Conservation (phyloP, 2,888 invertebrate genomes). For the Nemotelus pantherinus region DNA sequence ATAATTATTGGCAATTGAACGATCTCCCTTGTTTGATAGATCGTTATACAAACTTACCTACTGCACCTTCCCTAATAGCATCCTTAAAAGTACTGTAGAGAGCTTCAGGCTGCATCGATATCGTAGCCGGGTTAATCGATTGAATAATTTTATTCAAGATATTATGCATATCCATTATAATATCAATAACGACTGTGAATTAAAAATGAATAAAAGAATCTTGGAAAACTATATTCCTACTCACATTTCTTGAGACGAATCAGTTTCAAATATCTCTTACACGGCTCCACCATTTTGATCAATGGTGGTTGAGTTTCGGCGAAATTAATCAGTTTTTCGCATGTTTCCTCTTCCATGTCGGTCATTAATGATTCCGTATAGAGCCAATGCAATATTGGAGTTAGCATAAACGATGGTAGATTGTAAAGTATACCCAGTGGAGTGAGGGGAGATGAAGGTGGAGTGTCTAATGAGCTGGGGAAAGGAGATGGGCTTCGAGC, state of each 20-base stretch:
- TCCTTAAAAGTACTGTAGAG: constrained; percentile 72
- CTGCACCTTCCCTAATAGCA: constrained; percentile 70
- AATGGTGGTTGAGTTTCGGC: constrained; percentile 69
- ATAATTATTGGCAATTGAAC: too few species aligned
- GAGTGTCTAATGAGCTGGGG: constrained; percentile 60
- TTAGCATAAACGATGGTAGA: constrained; percentile 71
- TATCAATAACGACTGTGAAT: constrained; percentile 69
- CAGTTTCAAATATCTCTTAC: constrained; percentile 71
- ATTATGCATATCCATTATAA: constrained; percentile 73
- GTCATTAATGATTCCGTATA: constrained; percentile 73
- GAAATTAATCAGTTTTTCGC: constrained; percentile 68
- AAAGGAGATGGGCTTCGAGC: constrained; percentile 60
- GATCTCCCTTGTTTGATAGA: background rate
- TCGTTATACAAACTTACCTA: constrained; percentile 63
- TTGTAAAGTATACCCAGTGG: constrained; percentile 69
- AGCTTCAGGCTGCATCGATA: constrained; percentile 68
- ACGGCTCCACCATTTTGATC: constrained; percentile 68
- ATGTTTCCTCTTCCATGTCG: constrained; percentile 69
- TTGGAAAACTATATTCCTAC: constrained; percentile 53
- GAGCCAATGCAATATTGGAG: constrained; percentile 71
- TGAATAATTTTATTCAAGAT: constrained; percentile 72
- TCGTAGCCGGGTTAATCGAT: constrained; percentile 66
- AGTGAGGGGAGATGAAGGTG: constrained; percentile 61
- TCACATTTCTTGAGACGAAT: constrained; percentile 73
- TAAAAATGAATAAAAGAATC: background rate